Base-by-base conservation (phyloP, 2,888 invertebrate genomes). In the Chymomyza amoena region DNA sequence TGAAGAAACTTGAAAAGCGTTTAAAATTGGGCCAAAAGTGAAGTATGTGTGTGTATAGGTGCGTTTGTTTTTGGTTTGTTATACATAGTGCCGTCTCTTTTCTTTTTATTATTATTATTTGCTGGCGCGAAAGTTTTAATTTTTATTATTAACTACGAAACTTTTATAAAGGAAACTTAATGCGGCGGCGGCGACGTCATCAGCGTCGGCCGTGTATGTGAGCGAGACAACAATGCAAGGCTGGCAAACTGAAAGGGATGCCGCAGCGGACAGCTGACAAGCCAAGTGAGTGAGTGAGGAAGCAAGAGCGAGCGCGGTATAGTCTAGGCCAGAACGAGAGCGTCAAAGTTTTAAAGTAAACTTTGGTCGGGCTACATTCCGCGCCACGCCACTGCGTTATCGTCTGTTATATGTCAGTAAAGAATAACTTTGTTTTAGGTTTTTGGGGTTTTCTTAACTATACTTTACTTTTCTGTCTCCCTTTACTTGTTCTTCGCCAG, bases 121-220 rank as follows among this genome's bases (percentile, higher is more conserved):
- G 88, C 87, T 80, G 88, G 85, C 88, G 88, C 85, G 80, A 86
- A 86, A 86, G 85, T 86, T 86, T 86, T 86, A 86, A 86, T 86
- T 86, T 86, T 86, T 86, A 88, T 86, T 86, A 86, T 86, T 86
- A 88, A 86, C 88, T 88, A 86, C 87, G 89, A 81, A 86, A 86
- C 85, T 79, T 83, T 87, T 75, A 61, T 70, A 78, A 76, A 81
- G 73, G 77, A 84, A 86, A 84, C 81, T 86, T 81, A 79, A 84
- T 72, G 75, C 78, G 25, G 25, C 32, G 25, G 18, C 61, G 25
- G 20, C 61, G 61, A n/a, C 61, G 84, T 81, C 77, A 73, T 39
- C 61, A 39, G 4, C 60, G 36, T 32, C 61, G 39, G 16, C 39
- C 32, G 20, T 57, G 18, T 25, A 59, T n/a, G 32, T 32, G n/a